These are phyloP conservation scores for Parotocinclus haroldoi DNA, from an alignment of 2,797 vertebrate genomes.

Conservation along the genomic window DNA sequence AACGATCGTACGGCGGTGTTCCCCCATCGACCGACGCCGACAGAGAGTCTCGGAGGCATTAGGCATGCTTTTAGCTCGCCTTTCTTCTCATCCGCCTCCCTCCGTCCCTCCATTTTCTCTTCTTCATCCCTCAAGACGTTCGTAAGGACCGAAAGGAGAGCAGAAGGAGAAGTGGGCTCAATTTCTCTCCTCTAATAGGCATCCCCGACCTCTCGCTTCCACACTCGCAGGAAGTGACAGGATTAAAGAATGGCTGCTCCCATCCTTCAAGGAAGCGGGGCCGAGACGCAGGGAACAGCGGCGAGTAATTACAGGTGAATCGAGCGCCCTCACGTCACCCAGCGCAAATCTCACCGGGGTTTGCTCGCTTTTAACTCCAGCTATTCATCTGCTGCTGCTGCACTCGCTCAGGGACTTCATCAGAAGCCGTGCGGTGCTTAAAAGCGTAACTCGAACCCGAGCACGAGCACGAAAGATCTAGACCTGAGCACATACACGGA, in stretches of 20 bases:
- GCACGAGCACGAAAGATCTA: too few relatives aligned
- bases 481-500: too few relatives aligned
- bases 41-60: too few relatives aligned
- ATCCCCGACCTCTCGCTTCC: slow-evolving; percentile 59
- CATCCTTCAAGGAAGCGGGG: slow-evolving; percentile 60
- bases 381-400: too few relatives aligned
- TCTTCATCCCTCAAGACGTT: slow-evolving; percentile 44
- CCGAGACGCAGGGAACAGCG: slow-evolving; percentile 68
- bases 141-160: slow-evolving; percentile 59
- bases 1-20: slow-evolving; percentile 8
- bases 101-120: slow-evolving; percentile 32
- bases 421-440: too few relatives aligned
- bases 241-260: slow-evolving; percentile 73
- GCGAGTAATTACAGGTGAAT: slow-evolving; percentile 77
- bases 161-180: slow-evolving; percentile 57
- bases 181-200: slow-evolving; percentile 68
- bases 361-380: too few relatives aligned
- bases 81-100: too few relatives aligned
- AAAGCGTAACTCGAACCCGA: too few relatives aligned
- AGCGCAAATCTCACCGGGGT: slow-evolving; percentile 18
- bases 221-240: slow-evolving; percentile 70
- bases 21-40: background rate
- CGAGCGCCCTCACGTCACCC: slow-evolving; percentile 47
- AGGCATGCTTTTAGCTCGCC: background rate
- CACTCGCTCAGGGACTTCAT: background rate